These are phyloP conservation scores for Yoshiicerus persimilis DNA, from an alignment of 1,140 invertebrate genomes.

Conservation along the genomic window DNA sequence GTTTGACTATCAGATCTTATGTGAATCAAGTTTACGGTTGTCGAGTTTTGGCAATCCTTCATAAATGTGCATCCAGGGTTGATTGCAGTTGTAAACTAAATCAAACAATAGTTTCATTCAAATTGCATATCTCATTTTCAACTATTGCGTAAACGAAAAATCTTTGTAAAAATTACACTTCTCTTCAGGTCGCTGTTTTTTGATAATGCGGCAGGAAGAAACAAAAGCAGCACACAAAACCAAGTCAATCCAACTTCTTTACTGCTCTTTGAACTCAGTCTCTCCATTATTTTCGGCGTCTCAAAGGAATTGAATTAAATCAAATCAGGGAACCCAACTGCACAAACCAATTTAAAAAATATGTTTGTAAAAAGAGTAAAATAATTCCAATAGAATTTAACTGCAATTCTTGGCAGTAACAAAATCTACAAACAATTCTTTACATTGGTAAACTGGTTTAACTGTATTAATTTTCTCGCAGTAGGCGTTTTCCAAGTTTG, in stretches of 20 bases:
- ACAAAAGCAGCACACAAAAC: neutral
- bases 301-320: neutral
- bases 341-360: too few species aligned
- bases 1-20: constrained; percentile 37
- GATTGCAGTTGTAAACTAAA: constrained; percentile 27
- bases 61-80: constrained; percentile 28
- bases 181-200: neutral
- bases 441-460: too few species aligned
- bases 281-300: neutral
- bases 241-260: neutral
- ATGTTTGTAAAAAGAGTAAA: too few species aligned
- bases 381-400: too few species aligned
- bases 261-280: neutral
- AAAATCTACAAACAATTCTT: too few species aligned
- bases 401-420: too few species aligned
- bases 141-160: neutral
- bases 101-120: too few species aligned
- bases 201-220: neutral
- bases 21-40: constrained; percentile 39
- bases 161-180: neutral
- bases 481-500: too few species aligned
- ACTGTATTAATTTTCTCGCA: too few species aligned
- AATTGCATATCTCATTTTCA: neutral
- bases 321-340: neutral
- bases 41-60: neutral